These are phyloP conservation scores for Pygoscelis antarcticus DNA, from an alignment of 2,113 vertebrate species.

Conservation along the genomic window DNA sequence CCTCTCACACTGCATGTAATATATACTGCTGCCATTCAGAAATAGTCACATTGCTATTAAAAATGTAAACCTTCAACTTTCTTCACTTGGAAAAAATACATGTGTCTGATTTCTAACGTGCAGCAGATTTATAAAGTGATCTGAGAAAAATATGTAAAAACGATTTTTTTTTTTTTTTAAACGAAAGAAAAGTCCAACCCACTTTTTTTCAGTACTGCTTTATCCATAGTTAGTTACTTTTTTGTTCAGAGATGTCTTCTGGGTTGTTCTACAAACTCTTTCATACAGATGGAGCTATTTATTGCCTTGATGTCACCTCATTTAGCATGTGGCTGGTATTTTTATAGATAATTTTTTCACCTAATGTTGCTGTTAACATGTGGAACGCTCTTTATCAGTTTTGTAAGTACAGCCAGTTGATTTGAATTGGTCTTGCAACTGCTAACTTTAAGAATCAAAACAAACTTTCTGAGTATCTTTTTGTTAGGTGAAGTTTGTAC, in stretches of 20 bases:
- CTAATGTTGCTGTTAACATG: slow-evolving; percentile 55
- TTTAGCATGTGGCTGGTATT: slow-evolving; percentile 61
- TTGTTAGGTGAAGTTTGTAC: not conserved
- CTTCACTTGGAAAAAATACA: slow-evolving; percentile 11
- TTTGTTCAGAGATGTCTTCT: slow-evolving; percentile 32
- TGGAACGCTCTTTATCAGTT: slow-evolving; percentile 38
- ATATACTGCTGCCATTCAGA: slow-evolving; percentile 76
- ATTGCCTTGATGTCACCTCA: slow-evolving; percentile 66
- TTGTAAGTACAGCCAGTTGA: slow-evolving; percentile 20
- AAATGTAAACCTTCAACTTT: slow-evolving; percentile 35
- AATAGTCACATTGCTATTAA: slow-evolving; percentile 54
- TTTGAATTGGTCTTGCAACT: slow-evolving; percentile 14
- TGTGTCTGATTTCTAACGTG: slow-evolving; percentile 16
- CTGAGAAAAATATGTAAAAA: slow-evolving; percentile 19
- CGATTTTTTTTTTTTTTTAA: not conserved
- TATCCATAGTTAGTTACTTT: slow-evolving; percentile 4
- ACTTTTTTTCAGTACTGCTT: not conserved
- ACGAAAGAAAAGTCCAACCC: not conserved
- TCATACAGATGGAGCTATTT: slow-evolving; percentile 64
- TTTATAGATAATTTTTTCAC: slow-evolving; percentile 62
- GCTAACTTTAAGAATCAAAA: slow-evolving; percentile 16
- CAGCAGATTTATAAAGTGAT: slow-evolving; percentile 63
- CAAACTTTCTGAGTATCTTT: not conserved
- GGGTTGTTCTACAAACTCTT: slow-evolving; percentile 29
- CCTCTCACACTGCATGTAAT: slow-evolving; percentile 82